Evolutionary conservation across 2,797 vertebrate species (phyloP).

Genomic region (Triplophysa yarkandensis): DNA sequence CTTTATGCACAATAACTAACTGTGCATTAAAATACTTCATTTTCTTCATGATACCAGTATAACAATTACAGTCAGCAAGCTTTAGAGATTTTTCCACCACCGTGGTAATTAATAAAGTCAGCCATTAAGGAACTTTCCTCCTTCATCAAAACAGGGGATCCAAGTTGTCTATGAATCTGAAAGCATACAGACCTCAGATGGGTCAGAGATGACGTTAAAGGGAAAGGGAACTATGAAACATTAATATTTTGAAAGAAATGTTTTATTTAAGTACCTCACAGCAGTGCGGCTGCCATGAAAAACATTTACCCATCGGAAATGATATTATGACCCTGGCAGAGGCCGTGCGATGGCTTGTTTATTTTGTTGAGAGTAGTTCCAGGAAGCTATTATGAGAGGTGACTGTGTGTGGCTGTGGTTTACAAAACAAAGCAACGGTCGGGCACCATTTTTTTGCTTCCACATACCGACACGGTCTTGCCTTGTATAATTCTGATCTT

Average conservation of each 20-base stretch:
- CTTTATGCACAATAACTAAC: too few relatives aligned
- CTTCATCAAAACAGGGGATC: slow-evolving; percentile 39
- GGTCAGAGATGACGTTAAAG: slow-evolving; percentile 33
- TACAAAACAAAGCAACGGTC: slow-evolving; percentile 18
- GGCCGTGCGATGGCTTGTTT: slow-evolving; percentile 52
- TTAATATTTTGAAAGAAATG: slow-evolving; percentile 57
- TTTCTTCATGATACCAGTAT: too few relatives aligned
- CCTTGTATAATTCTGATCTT: too few relatives aligned
- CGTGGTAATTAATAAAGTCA: slow-evolving; percentile 49
- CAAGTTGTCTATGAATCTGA: slow-evolving; percentile 40
- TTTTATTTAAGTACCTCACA: slow-evolving; percentile 60
- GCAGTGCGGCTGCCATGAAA: slow-evolving; percentile 51
- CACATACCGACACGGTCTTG: neutral
- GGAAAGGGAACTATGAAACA: slow-evolving; percentile 47
- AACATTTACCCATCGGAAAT: slow-evolving; percentile 58
- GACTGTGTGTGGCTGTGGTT: slow-evolving; percentile 23
- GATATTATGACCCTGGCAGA: slow-evolving; percentile 48
- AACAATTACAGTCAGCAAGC: too few relatives aligned
- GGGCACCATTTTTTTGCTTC: slow-evolving; percentile 8
- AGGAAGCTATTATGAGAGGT: slow-evolving; percentile 44
- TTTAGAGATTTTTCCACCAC: neutral
- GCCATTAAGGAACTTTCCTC: slow-evolving; percentile 38
- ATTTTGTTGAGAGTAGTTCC: slow-evolving; percentile 46
- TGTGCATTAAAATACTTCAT: too few relatives aligned
- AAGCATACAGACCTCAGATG: slow-evolving; percentile 33